Conservation (phyloP, 2,888 invertebrate species). For the Cheilosia grossa region DNA sequence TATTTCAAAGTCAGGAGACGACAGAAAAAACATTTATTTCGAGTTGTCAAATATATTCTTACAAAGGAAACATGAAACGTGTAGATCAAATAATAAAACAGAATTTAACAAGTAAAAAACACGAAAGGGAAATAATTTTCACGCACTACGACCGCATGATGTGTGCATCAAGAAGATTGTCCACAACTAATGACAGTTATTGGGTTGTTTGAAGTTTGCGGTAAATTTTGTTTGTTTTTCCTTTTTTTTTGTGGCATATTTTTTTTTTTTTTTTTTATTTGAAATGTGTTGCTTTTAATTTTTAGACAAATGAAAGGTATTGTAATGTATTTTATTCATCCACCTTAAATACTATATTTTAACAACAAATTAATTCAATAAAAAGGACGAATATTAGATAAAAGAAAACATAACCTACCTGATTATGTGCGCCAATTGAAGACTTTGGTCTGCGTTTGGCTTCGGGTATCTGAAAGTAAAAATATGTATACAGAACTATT, state of each 20-base stretch:
- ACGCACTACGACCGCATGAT: background rate
- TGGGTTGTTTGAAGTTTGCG: background rate
- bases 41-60: conserved; percentile 40
- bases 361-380: too few relatives aligned
- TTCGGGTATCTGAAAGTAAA: conserved; percentile 9
- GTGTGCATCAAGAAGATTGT: background rate
- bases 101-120: conserved; percentile 28
- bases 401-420: conserved; percentile 6
- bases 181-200: conserved; percentile 24
- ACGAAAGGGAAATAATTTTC: background rate
- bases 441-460: background rate
- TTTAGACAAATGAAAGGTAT: too few relatives aligned
- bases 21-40: conserved; percentile 37
- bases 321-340: too few relatives aligned
- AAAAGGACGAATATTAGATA: too few relatives aligned
- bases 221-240: background rate
- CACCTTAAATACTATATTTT: too few relatives aligned
- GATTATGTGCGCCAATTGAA: background rate
- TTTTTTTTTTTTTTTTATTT: too few relatives aligned
- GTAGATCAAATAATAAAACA: conserved; percentile 24
- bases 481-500: background rate
- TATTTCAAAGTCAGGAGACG: conserved; percentile 23
- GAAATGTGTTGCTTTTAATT: too few relatives aligned
- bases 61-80: conserved; percentile 24
- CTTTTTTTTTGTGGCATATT: background rate